phyloP scores from a whole-genome alignment of 2,797 vertebrate species.

The Pangasius mekongensis region DNA sequence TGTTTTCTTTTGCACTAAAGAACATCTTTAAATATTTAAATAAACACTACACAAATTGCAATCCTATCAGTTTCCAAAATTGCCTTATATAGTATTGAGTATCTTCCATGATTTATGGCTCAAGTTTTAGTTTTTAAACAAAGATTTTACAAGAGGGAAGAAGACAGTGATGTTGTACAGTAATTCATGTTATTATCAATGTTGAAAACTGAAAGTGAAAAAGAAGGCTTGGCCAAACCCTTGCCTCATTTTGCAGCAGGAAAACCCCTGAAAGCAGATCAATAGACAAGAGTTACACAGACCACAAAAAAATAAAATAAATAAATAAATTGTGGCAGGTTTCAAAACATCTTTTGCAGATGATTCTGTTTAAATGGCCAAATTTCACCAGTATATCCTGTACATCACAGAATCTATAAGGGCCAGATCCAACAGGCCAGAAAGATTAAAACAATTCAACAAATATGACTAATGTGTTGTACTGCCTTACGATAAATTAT shows the following conservation, averaged over 20 bases:
- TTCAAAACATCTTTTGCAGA: background rate
- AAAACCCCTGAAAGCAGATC: background rate
- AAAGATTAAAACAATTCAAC: background rate
- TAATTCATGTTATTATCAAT: background rate
- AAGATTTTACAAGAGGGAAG: background rate
- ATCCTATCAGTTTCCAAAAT: background rate
- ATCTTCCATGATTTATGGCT: background rate
- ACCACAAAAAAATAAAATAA: no score
- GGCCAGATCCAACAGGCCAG: background rate
- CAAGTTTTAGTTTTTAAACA: no score
- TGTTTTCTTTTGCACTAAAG: background rate
- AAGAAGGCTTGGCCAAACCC: background rate
- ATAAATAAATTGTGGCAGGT: background rate
- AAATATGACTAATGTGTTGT: background rate
- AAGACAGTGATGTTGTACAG: no score
- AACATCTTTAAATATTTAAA: background rate
- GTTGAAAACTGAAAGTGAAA: background rate
- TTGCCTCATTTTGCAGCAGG: background rate
- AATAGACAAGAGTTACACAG: background rate
- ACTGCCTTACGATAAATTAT: background rate
- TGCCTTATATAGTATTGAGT: background rate
- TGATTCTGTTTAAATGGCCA: background rate
- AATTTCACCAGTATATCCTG: background rate
- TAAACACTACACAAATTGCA: background rate
- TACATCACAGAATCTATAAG: background rate